Evolutionary conservation across 2,888 invertebrate species (phyloP).

Genomic region (Cetonia aurata): DNA sequence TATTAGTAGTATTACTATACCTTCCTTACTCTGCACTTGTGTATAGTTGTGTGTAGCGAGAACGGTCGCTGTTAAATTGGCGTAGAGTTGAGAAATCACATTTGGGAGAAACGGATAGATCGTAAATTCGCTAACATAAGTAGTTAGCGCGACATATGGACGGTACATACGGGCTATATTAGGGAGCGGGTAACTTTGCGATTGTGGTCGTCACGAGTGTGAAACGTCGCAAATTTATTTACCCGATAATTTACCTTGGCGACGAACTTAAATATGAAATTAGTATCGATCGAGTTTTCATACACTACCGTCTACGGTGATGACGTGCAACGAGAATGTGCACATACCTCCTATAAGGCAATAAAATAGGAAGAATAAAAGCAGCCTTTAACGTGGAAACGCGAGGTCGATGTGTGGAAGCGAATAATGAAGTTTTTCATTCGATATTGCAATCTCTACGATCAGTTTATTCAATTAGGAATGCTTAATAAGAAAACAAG

Average conservation of each 20-base stretch:
- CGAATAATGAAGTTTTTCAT: too few relatives aligned
- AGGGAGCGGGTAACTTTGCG: constrained; percentile 47
- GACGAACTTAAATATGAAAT: constrained; percentile 7
- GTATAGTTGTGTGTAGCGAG: not conserved
- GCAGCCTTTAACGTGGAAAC: not conserved
- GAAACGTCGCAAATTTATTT: constrained; percentile 2
- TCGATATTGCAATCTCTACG: too few relatives aligned
- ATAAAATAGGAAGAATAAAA: not conserved
- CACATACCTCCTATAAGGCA: not conserved
- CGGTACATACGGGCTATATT: constrained; percentile 47
- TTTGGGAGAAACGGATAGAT: constrained; percentile 26
- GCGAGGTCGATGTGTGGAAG: not conserved
- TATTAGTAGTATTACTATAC: not conserved
- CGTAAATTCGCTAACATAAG: constrained; percentile 31
- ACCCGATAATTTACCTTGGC: constrained; percentile 3
- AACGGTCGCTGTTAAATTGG: not conserved
- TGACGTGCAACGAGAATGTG: too few relatives aligned
- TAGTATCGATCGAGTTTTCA: not conserved
- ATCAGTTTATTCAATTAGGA: too few relatives aligned
- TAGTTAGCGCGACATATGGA: constrained; percentile 49
- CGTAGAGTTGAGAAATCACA: constrained; percentile 22
- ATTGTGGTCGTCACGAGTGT: constrained; percentile 27
- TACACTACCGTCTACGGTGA: not conserved
- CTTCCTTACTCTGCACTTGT: not conserved
- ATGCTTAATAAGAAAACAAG: too few relatives aligned